phyloP scores from a whole-genome alignment of 2,113 vertebrate species.

The Candoia aspera region DNA sequence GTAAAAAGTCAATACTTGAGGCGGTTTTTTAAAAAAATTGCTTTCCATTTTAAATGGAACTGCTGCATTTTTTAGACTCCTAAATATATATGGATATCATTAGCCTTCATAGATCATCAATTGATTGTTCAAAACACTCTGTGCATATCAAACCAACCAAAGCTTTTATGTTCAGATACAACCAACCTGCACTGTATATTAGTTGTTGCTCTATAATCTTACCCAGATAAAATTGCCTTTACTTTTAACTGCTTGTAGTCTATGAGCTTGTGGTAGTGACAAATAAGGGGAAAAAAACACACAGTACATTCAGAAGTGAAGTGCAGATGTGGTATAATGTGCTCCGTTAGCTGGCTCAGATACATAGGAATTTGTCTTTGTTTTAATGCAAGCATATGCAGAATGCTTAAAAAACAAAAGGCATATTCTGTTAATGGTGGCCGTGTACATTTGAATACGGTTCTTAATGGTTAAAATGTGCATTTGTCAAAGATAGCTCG shows the following conservation, averaged over 20 bases:
- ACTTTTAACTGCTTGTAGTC: constrained; percentile 65
- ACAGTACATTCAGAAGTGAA: constrained; percentile 43
- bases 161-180: constrained; percentile 65
- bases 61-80: constrained; percentile 67
- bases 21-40: constrained; percentile 60
- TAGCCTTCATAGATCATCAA: constrained; percentile 58
- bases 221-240: constrained; percentile 67
- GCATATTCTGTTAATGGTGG: constrained; percentile 51
- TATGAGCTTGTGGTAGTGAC: constrained; percentile 59
- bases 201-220: constrained; percentile 61
- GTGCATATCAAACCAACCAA: constrained; percentile 73
- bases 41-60: constrained; percentile 71
- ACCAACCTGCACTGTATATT: constrained; percentile 62
- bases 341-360: constrained; percentile 58
- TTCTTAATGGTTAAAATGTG: neutral
- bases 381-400: constrained; percentile 65
- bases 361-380: constrained; percentile 60
- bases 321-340: constrained; percentile 50
- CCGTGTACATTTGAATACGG: constrained; percentile 55
- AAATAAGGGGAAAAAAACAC: constrained; percentile 47
- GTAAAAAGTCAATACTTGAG: constrained; percentile 65
- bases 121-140: constrained; percentile 59
- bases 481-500: neutral
- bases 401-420: constrained; percentile 62
- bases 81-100: constrained; percentile 56